phyloP scores from a whole-genome alignment of 2,888 invertebrate species.

The Drosophila recens region DNA sequence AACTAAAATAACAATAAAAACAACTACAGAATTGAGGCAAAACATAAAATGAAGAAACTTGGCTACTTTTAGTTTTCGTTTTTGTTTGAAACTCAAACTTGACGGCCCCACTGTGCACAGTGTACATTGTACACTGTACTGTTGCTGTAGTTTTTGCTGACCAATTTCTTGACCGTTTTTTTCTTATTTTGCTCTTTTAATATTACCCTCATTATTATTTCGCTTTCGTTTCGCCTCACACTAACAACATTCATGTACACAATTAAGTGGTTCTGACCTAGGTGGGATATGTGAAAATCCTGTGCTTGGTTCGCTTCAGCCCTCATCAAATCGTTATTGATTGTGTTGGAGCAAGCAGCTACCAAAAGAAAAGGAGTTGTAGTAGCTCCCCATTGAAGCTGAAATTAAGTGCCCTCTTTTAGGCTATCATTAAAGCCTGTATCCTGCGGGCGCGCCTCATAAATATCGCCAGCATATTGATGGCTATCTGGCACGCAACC shows the following conservation, averaged over 20 bases:
- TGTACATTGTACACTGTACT: not conserved
- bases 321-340: conserved; percentile 77
- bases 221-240: conserved; percentile 61
- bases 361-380: conserved; percentile 9
- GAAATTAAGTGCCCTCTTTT: conserved; percentile 77
- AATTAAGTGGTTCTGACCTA: conserved; percentile 71
- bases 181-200: conserved; percentile 40
- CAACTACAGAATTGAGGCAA: conserved; percentile 40
- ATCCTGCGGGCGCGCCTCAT: conserved; percentile 81
- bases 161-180: conserved; percentile 42
- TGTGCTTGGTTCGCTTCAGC: conserved; percentile 44
- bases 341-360: conserved; percentile 42
- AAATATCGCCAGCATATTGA: conserved; percentile 80
- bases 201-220: conserved; percentile 78
- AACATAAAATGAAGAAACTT: conserved; percentile 33
- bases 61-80: conserved; percentile 69
- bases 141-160: conserved; percentile 45
- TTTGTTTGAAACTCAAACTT: conserved; percentile 53
- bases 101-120: conserved; percentile 23
- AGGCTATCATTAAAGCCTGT: conserved; percentile 79
- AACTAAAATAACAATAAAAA: conserved; percentile 32
- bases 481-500: conserved; percentile 77
- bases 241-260: conserved; percentile 33
- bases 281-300: conserved; percentile 67
- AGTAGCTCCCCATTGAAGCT: conserved; percentile 52